These are phyloP conservation scores for Kryphioiulus occultus DNA, from an alignment of 2,888 invertebrate genomes.

Conservation along the genomic window DNA sequence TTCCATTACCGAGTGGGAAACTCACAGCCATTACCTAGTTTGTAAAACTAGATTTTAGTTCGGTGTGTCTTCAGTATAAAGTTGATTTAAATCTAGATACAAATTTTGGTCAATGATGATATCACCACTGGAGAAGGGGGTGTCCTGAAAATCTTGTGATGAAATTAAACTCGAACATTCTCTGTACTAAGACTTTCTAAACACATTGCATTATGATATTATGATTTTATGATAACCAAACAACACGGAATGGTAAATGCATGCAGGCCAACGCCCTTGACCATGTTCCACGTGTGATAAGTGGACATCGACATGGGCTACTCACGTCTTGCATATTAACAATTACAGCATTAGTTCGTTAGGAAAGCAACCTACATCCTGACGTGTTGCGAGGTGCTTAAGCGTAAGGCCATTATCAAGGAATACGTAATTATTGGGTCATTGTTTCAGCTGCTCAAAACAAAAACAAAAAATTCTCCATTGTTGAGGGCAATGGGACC, in stretches of 20 bases:
- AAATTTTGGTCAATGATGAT: no score
- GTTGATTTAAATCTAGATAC: no score
- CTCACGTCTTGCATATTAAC: background rate
- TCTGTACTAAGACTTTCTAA: no score
- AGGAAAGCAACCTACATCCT: constrained; percentile 15
- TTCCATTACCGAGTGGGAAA: no score
- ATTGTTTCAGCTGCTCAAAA: constrained; percentile 7
- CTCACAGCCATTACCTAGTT: no score
- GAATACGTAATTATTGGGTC: constrained; percentile 23
- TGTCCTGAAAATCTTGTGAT: no score
- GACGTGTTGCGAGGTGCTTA: constrained; percentile 11
- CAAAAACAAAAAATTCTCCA: constrained; percentile 13
- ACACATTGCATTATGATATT: no score
- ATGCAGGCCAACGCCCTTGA: constrained; percentile 15
- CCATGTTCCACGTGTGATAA: background rate
- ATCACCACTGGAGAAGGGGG: no score
- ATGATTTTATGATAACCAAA: no score
- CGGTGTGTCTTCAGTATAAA: no score
- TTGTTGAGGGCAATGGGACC: background rate
- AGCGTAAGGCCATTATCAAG: constrained; percentile 2
- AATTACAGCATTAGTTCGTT: background rate
- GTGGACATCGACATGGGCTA: background rate
- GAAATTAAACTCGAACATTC: no score
- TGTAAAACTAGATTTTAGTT: no score
- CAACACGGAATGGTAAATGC: background rate